These are phyloP conservation scores for Tuberolachnus salignus DNA, from an alignment of 2,888 invertebrate species.

Conservation along the genomic window DNA sequence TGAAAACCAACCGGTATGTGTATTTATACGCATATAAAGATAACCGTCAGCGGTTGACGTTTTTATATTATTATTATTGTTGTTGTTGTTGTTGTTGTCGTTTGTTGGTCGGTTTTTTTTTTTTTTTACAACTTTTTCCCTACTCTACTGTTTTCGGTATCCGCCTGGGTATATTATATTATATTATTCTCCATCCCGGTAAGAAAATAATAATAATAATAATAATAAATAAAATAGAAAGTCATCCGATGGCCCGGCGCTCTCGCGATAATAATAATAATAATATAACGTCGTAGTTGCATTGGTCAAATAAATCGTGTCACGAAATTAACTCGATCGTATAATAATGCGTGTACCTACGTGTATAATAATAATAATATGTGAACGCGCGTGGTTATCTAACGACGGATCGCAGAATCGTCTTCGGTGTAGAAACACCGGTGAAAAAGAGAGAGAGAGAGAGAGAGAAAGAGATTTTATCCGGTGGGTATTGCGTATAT, in stretches of 20 bases:
- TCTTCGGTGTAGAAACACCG: background rate
- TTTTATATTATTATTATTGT: conserved; percentile 41
- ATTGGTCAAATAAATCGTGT: conserved; percentile 52
- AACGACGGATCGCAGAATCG: conserved; percentile 14
- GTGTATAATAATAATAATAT: background rate
- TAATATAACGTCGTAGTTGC: conserved; percentile 14
- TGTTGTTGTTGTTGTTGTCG: background rate
- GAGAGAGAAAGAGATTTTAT: conserved; percentile 6
- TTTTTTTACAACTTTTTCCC: conserved; percentile 8
- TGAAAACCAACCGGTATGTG: too few relatives aligned
- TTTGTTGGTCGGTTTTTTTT: conserved; percentile 10
- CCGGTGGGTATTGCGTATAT: conserved; percentile 6
- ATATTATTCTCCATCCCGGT: conserved; percentile 21
- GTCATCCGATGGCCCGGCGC: conserved; percentile 29
- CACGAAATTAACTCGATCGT: conserved; percentile 51
- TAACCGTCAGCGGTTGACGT: conserved; percentile 32
- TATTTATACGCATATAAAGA: too few relatives aligned
- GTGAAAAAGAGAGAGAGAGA: background rate
- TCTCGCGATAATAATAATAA: conserved; percentile 23
- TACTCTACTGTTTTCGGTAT: conserved; percentile 16
- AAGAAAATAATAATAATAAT: background rate
- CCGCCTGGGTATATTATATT: background rate
- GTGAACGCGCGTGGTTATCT: conserved; percentile 15
- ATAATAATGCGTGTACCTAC: background rate
- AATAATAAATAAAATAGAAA: conserved; percentile 32